A percentile compares a stretch with the other conserved stretches of the same genome.
Evolutionary conservation across 2,797 vertebrate genomes (phyloP).

Genomic region (Cryptoblepharus egeriae): DNA sequence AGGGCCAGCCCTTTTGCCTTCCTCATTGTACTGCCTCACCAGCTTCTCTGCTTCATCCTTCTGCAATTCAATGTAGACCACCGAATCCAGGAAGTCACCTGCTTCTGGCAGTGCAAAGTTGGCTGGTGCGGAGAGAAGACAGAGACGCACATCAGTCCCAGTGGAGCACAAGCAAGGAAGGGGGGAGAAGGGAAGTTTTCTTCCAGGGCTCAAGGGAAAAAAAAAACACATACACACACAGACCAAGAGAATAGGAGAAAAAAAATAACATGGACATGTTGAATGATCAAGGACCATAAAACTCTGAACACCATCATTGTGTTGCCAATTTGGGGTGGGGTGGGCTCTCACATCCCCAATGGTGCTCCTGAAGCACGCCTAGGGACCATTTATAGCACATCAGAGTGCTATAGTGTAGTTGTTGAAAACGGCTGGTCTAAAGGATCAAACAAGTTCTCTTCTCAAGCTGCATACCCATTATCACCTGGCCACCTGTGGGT

Average conservation of each 20-base stretch:
- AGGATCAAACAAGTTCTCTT: not conserved
- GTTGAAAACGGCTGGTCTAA: not conserved
- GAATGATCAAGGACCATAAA: not conserved
- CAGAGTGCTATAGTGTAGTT: too few relatives aligned
- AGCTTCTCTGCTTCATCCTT: conserved; percentile 85
- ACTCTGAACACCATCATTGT: too few relatives aligned
- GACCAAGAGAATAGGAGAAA: not conserved
- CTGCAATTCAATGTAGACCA: conserved; percentile 85
- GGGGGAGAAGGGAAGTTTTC: too few relatives aligned
- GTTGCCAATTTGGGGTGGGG: too few relatives aligned
- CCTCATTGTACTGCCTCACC: conserved; percentile 91
- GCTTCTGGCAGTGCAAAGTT: conserved; percentile 90
- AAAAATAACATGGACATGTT: not conserved
- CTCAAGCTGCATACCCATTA: not conserved
- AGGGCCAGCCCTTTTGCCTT: conserved; percentile 88
- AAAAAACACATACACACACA: too few relatives aligned
- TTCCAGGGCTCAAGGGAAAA: not conserved
- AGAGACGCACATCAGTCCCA: not conserved
- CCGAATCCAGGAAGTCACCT: conserved; percentile 89
- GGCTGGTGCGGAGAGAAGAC: conserved; percentile 74
- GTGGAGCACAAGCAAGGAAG: not conserved
- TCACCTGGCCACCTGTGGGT: not conserved
- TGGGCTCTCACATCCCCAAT: too few relatives aligned
- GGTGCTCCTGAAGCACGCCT: too few relatives aligned
- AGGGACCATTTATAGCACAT: too few relatives aligned